Base-by-base conservation (phyloP, 2,888 invertebrate species). In the Mimas tiliae region DNA sequence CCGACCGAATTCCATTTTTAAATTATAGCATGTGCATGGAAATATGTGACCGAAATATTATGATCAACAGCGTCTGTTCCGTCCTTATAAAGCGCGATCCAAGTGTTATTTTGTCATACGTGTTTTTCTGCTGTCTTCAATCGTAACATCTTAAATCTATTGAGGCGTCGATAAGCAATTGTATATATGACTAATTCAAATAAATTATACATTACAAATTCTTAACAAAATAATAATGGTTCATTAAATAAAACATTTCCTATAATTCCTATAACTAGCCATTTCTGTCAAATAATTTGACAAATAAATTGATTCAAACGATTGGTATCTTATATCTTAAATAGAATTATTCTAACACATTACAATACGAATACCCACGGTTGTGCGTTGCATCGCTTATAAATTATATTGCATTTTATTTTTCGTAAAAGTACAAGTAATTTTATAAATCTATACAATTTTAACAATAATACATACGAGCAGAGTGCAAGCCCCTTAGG, bases 151-250 rank as follows among this genome's bases (percentile, higher is more conserved):
- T 58, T 58, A 58, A n/a, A 19, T 58, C 58, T 58, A 58, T 58
- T 58, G 58, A 58, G 58, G 38, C 58, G 58, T 58, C 38, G 19
- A 42, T 16, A 58, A 58, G 58, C 58, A 58, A 42, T 16, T 58
- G 58, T 19, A 42, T 42, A n/a, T 42, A 58, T 19, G 7, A 16
- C 55, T 58, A 58, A 11, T 55, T 55, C 19, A 42, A 58, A 58
- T 58, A 58, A 52, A 19, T 42, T 42, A 58, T 42, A 12, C 19
- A 58, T 58, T 53, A 53, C 34, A 58, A 0, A 38, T 58, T 38
- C 34, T 42, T 58, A 42, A 58, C 42, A 38, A 38, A 58, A 19
- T 42, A 19, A 42, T 21, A 42, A 42, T 58, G 42, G 19, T 21
- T 38, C 42, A 38, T 58, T 58, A 58, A 19, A 58, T 38, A 38